Evolutionary conservation across 2,113 vertebrate genomes (phyloP).

Genomic region (Butorides virescens): DNA sequence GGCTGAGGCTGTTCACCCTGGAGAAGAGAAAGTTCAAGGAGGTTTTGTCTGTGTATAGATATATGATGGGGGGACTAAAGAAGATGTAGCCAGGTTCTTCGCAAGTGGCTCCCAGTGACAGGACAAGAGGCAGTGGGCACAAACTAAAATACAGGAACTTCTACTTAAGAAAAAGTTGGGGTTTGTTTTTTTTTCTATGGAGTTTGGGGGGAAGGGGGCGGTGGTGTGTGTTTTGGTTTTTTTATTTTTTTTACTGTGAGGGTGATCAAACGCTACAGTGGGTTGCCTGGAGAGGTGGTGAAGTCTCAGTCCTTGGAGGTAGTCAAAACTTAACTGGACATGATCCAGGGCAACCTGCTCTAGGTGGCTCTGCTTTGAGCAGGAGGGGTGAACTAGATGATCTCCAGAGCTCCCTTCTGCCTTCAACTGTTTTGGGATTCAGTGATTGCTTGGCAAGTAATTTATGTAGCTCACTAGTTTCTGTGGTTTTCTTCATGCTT

Average conservation of each 20-base stretch:
- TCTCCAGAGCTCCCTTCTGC: not conserved
- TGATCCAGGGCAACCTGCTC: not conserved
- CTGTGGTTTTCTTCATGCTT: not conserved
- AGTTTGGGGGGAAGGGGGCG: fast-evolving
- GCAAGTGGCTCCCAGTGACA: not conserved
- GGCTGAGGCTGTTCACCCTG: not conserved
- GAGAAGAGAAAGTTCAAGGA: not conserved
- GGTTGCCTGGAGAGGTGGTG: not conserved
- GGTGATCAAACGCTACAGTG: not conserved
- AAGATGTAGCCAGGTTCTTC: not conserved
- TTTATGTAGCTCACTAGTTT: not conserved
- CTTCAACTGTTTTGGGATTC: not conserved
- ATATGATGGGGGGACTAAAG: not conserved
- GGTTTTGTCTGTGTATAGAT: not conserved
- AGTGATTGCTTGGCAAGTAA: not conserved
- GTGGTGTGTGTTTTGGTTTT: not conserved
- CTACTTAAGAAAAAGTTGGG: not conserved
- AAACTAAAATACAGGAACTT: not conserved
- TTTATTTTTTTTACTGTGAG: not conserved
- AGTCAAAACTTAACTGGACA: fast-evolving
- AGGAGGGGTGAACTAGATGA: fast-evolving
- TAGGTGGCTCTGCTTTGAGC: not conserved
- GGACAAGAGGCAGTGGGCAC: not conserved
- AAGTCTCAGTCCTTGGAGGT: not conserved
- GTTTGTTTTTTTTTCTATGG: not conserved